phyloP scores from a whole-genome alignment of 2,888 invertebrate species.

The Lasius platythorax region DNA sequence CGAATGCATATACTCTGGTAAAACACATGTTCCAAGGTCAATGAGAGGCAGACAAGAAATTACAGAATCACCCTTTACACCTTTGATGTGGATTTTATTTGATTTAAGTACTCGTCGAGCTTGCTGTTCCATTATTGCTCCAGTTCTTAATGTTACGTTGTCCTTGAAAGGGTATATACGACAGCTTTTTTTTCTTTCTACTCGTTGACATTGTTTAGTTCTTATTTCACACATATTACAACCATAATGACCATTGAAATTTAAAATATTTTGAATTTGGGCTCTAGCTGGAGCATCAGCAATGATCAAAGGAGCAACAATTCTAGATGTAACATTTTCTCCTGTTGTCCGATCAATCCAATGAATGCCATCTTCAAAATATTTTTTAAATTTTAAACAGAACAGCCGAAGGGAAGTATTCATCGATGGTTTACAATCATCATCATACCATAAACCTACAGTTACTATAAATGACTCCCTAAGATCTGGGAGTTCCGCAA shows the following conservation, averaged over 20 bases:
- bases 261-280: conserved; percentile 3
- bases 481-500: not conserved
- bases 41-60: not conserved
- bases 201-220: not conserved
- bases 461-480: not conserved
- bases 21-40: conserved; percentile 6
- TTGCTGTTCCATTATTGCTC: not conserved
- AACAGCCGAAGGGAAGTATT: not conserved
- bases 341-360: not conserved
- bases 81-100: not conserved
- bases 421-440: not conserved
- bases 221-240: conserved; percentile 11
- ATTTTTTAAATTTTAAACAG: not conserved
- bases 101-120: not conserved
- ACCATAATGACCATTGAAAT: not conserved
- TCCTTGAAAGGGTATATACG: not conserved
- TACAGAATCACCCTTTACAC: not conserved
- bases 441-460: not conserved
- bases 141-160: not conserved
- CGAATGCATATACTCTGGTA: conserved; percentile 12
- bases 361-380: not conserved
- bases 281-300: conserved; percentile 6
- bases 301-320: not conserved
- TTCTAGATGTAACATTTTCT: not conserved
- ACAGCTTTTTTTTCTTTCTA: not conserved